phyloP scores from a whole-genome alignment of 23 tunicate genomes.

The Clavelina lepadiformis region DNA sequence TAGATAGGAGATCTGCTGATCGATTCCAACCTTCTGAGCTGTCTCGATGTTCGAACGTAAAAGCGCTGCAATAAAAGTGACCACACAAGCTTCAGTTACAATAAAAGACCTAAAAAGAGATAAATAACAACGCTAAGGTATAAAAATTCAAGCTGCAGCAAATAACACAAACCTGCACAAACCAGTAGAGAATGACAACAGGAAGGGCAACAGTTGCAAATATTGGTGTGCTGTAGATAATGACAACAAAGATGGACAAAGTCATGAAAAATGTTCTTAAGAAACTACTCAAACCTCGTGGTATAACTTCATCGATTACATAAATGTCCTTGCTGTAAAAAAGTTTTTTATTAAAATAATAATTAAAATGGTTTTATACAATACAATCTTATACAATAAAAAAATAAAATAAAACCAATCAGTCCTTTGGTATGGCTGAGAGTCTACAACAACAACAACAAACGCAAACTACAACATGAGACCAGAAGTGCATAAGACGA shows the following conservation, averaged over 20 bases:
- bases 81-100: too few species aligned
- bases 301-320: slow-evolving; percentile 76
- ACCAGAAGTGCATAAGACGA: too few species aligned
- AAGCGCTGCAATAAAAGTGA: slow-evolving; percentile 31
- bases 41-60: slow-evolving; percentile 67
- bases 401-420: too few species aligned
- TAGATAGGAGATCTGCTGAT: slow-evolving; percentile 77
- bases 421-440: too few species aligned
- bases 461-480: too few species aligned
- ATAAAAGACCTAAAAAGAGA: too few species aligned
- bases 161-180: slow-evolving; percentile 92
- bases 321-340: slow-evolving; percentile 75
- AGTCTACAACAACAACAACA: too few species aligned
- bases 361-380: too few species aligned
- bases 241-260: slow-evolving; percentile 52
- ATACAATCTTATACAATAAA: too few species aligned
- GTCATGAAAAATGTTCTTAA: slow-evolving; percentile 55
- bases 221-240: slow-evolving; percentile 73
- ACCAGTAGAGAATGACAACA: slow-evolving; percentile 41
- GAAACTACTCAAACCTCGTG: slow-evolving; percentile 49
- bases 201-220: slow-evolving; percentile 76
- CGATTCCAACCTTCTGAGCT: slow-evolving; percentile 65
- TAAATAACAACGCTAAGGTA: too few species aligned
- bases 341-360: too few species aligned
- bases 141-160: background rate